Evolutionary conservation across 1,140 invertebrate species (phyloP).

Genomic region (Diorhabda elongata): DNA sequence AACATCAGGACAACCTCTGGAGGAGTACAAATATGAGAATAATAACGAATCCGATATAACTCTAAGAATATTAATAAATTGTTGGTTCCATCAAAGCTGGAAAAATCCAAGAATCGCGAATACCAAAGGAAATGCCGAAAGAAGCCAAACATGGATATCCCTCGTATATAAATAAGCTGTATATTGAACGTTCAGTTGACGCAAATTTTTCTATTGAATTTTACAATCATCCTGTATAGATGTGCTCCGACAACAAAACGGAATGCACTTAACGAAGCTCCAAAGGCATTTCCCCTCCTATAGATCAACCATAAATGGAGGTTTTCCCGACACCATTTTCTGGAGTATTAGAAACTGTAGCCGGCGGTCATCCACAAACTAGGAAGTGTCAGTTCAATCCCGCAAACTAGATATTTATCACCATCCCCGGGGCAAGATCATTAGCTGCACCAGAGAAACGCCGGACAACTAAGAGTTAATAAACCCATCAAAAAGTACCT

Average conservation of each 20-base stretch:
- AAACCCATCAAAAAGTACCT: slow-evolving; percentile 31
- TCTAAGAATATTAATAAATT: too few relatives aligned
- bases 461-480: slow-evolving; percentile 25
- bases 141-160: too few relatives aligned
- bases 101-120: too few relatives aligned
- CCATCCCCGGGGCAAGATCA: slow-evolving; percentile 27
- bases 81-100: too few relatives aligned
- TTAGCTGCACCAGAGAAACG: slow-evolving; percentile 26
- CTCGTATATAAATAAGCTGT: too few relatives aligned
- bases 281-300: slow-evolving; percentile 10
- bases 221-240: too few relatives aligned
- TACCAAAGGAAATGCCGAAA: too few relatives aligned
- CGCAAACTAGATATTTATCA: slow-evolving; percentile 35
- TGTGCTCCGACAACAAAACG: background rate
- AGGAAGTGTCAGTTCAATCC: slow-evolving; percentile 30
- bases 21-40: too few relatives aligned
- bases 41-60: too few relatives aligned
- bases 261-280: slow-evolving; percentile 7
- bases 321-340: slow-evolving; percentile 19
- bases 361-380: slow-evolving; percentile 32
- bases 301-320: slow-evolving; percentile 19
- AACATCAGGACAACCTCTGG: too few relatives aligned
- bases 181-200: too few relatives aligned
- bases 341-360: slow-evolving; percentile 25
- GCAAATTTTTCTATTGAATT: too few relatives aligned